These are phyloP conservation scores for Hypena proboscidalis DNA, from an alignment of 2,888 invertebrate genomes.

Conservation along the genomic window DNA sequence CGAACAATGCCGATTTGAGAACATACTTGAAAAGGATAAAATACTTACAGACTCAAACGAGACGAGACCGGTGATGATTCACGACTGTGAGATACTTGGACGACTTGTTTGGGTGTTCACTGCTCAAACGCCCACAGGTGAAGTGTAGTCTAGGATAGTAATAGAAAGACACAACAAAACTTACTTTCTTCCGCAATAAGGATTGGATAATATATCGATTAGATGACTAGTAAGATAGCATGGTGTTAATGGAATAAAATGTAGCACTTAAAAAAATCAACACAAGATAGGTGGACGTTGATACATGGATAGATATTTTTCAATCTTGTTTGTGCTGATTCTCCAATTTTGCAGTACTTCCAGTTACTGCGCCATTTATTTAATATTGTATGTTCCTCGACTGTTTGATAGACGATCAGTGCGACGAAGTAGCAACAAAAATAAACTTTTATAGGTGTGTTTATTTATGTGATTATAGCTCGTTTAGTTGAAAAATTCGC, in stretches of 20 bases:
- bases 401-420: slow-evolving; percentile 18
- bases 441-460: slow-evolving; percentile 32
- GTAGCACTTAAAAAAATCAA: slow-evolving; percentile 12
- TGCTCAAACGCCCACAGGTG: neutral
- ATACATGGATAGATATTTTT: slow-evolving; percentile 28
- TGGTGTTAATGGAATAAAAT: slow-evolving; percentile 12
- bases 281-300: slow-evolving; percentile 31
- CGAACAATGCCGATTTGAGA: slow-evolving; percentile 12
- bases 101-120: neutral
- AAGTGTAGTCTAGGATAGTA: neutral
- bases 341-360: slow-evolving; percentile 3
- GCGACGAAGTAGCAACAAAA: slow-evolving; percentile 19
- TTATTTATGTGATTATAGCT: slow-evolving; percentile 29
- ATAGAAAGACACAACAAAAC: neutral
- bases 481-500: slow-evolving; percentile 23
- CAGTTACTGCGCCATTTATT: slow-evolving; percentile 6
- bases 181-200: slow-evolving; percentile 1
- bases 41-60: neutral
- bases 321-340: slow-evolving; percentile 14
- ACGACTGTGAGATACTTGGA: neutral
- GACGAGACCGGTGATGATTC: neutral
- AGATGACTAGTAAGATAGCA: slow-evolving; percentile 12
- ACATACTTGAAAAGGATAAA: slow-evolving; percentile 34
- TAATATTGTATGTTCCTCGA: slow-evolving; percentile 16
- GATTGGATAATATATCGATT: slow-evolving; percentile 8